phyloP scores from a whole-genome alignment of 2,113 vertebrate genomes.

The Poeciliopsis occidentalis region DNA sequence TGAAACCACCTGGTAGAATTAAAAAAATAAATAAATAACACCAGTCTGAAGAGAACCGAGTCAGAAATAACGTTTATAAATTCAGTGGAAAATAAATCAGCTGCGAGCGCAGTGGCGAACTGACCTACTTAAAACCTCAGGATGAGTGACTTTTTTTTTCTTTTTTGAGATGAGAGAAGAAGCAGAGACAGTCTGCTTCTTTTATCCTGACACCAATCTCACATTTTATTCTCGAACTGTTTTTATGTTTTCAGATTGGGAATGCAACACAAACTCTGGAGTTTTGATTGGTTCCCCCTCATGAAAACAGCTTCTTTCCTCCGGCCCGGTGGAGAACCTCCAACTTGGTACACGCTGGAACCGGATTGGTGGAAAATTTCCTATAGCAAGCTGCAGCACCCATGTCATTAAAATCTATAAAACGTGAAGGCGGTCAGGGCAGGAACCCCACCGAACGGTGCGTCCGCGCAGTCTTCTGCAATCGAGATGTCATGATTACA shows the following conservation, averaged over 20 bases:
- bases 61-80: neutral
- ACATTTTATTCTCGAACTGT: neutral
- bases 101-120: neutral
- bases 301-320: too few species aligned
- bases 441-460: neutral
- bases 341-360: neutral
- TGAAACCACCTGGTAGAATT: neutral
- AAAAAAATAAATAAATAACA: neutral
- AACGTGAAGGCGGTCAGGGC: neutral
- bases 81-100: neutral
- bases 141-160: neutral
- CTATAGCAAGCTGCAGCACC: neutral
- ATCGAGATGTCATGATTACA: neutral
- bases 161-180: neutral
- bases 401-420: neutral
- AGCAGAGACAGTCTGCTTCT: neutral
- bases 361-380: neutral
- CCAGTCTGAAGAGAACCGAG: neutral
- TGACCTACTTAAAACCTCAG: neutral
- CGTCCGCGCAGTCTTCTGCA: neutral
- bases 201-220: neutral
- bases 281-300: too few species aligned
- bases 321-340: too few species aligned
- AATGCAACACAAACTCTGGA: too few species aligned
- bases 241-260: neutral